phyloP scores from a whole-genome alignment of 2,797 vertebrate genomes.

The Graptemys geographica region DNA sequence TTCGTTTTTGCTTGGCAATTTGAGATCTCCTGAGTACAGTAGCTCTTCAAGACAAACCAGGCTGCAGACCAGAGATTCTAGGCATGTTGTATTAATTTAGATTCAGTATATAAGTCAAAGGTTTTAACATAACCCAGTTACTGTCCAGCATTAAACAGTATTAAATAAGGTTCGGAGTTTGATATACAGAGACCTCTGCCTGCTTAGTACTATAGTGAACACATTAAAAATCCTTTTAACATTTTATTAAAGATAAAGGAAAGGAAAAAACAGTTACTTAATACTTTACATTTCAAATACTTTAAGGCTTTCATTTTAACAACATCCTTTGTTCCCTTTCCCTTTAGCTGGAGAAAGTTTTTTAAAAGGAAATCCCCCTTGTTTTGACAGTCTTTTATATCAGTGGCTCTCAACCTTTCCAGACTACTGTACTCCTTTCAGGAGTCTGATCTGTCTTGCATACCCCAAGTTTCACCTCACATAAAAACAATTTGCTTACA shows the following conservation, averaged over 20 bases:
- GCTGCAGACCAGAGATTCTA: conserved; percentile 42
- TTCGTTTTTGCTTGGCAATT: conserved; percentile 16
- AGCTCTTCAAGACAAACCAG: conserved; percentile 44
- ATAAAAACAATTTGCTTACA: no score
- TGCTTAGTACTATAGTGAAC: background rate
- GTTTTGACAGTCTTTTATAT: no score
- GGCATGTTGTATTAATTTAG: background rate
- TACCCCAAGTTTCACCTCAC: no score
- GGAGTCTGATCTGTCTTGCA: no score
- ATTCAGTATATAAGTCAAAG: background rate
- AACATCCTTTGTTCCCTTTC: no score
- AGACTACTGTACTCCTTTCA: no score
- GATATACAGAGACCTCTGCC: background rate
- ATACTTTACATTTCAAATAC: no score
- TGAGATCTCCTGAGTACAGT: conserved; percentile 19
- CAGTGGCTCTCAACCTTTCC: no score
- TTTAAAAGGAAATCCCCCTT: no score
- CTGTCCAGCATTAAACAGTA: background rate
- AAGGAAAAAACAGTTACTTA: background rate
- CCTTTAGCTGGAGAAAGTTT: no score
- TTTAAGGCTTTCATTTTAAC: no score
- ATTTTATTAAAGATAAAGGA: background rate
- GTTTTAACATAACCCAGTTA: background rate
- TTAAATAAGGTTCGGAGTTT: background rate
- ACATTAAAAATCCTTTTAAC: background rate